Percentiles rank a stretch among this genome's conserved stretches.
phyloP scores from a whole-genome alignment of 2,888 invertebrate species.

The Pseudanteris insignis region DNA sequence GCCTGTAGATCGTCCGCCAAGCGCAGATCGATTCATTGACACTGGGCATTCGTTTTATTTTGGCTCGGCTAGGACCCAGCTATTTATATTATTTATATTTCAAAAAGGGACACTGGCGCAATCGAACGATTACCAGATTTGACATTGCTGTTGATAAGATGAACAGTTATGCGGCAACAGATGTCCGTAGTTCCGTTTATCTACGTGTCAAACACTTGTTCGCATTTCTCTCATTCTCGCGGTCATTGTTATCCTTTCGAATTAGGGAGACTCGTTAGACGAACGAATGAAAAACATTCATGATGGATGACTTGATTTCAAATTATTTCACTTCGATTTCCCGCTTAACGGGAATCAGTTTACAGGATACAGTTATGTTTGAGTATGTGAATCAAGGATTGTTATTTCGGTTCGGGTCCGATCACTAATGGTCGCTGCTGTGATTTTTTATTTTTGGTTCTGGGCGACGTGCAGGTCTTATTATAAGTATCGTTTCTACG shows the following conservation, averaged over 20 bases:
- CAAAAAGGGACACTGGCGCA: constrained; percentile 18
- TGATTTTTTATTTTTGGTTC: constrained; percentile 2
- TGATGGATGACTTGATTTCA: constrained; percentile 26
- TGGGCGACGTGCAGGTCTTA: too few species aligned
- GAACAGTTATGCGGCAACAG: constrained; percentile 17
- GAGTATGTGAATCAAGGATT: constrained; percentile 2
- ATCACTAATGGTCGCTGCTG: background rate
- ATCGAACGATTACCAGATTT: constrained; percentile 14
- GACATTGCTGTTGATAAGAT: constrained; percentile 18
- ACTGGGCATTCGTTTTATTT: constrained; percentile 7
- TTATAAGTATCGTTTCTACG: too few species aligned
- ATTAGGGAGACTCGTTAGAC: constrained; percentile 30
- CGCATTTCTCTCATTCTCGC: constrained; percentile 6
- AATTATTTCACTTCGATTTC: constrained; percentile 19
- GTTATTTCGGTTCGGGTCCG: background rate
- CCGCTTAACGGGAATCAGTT: constrained; percentile 34
- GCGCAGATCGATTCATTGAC: constrained; percentile 31
- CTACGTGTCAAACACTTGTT: background rate
- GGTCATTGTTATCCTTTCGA: constrained; percentile 34
- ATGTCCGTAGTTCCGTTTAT: too few species aligned
- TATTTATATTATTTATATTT: constrained; percentile 7
- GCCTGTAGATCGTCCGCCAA: constrained; percentile 4
- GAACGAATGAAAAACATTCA: constrained; percentile 22
- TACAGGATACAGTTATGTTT: constrained; percentile 18
- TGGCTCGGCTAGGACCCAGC: constrained; percentile 4